Evolutionary conservation across 2,113 vertebrate genomes (phyloP).

Genomic region (Notarius quadriscutis): DNA sequence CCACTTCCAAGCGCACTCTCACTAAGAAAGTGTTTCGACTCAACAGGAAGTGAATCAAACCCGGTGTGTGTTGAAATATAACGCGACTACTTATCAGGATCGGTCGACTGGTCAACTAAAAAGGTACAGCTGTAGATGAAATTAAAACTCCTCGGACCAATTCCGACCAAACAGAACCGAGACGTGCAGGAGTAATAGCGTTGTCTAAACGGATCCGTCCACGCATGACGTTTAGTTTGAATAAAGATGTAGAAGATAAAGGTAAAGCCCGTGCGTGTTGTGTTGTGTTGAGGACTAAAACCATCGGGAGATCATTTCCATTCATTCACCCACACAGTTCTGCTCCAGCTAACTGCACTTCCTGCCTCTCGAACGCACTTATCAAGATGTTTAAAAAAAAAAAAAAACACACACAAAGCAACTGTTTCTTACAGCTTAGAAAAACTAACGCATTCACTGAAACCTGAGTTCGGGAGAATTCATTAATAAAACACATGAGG

Average conservation of each 20-base stretch:
- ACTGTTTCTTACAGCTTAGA: neutral
- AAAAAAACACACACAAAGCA: neutral
- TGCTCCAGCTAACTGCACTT: neutral
- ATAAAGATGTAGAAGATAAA: neutral
- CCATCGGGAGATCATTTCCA: conserved; percentile 8
- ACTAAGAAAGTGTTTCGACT: too few relatives aligned
- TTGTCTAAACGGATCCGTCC: neutral
- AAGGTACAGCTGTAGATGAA: too few relatives aligned
- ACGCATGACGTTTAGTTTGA: neutral
- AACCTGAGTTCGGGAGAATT: neutral
- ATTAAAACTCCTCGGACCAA: neutral
- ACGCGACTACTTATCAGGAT: too few relatives aligned
- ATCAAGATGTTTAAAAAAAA: neutral
- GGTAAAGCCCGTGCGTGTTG: neutral
- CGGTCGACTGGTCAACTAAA: too few relatives aligned
- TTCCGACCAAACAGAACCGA: neutral
- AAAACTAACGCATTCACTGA: neutral
- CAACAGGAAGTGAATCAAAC: too few relatives aligned
- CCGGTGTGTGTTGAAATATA: too few relatives aligned
- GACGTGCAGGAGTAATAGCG: neutral
- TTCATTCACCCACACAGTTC: conserved; percentile 22
- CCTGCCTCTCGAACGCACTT: neutral
- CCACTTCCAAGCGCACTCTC: too few relatives aligned
- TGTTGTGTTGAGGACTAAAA: conserved; percentile 3
- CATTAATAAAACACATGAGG: neutral